Conservation (phyloP, 2,888 invertebrate species). For the Caenorhabditis wallacei region DNA sequence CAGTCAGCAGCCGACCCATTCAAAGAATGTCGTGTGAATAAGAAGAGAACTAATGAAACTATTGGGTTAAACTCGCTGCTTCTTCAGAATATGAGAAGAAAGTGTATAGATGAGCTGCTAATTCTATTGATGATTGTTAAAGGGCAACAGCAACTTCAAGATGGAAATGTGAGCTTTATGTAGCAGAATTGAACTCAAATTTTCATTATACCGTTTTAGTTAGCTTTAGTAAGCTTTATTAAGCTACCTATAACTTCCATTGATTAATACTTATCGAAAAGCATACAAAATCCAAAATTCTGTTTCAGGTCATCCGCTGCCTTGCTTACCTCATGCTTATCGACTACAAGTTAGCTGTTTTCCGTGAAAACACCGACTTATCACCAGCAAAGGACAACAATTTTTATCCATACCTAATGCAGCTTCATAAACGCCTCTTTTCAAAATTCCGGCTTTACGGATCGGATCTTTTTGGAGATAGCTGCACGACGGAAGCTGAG, state of each 20-base stretch:
- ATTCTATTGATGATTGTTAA: slow-evolving; percentile 47
- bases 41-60: neutral
- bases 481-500: slow-evolving; percentile 21
- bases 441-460: slow-evolving; percentile 51
- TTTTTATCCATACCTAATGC: slow-evolving; percentile 32
- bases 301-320: slow-evolving; percentile 47
- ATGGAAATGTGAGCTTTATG: slow-evolving; percentile 56
- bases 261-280: no score
- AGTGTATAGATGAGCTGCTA: slow-evolving; percentile 41
- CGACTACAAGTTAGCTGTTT: slow-evolving; percentile 34
- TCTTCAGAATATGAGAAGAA: slow-evolving; percentile 52
- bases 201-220: no score
- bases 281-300: neutral
- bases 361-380: neutral
- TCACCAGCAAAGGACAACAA: neutral
- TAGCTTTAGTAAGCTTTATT: no score
- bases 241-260: no score
- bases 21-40: neutral
- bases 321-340: slow-evolving; percentile 48
- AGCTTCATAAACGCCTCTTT: slow-evolving; percentile 39
- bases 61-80: slow-evolving; percentile 20
- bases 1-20: slow-evolving; percentile 29
- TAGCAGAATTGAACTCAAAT: no score
- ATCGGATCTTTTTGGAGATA: slow-evolving; percentile 17
- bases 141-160: slow-evolving; percentile 41